Evolutionary conservation across 1,140 invertebrate species (phyloP).

Genomic region (Drosophila sturtevanti): DNA sequence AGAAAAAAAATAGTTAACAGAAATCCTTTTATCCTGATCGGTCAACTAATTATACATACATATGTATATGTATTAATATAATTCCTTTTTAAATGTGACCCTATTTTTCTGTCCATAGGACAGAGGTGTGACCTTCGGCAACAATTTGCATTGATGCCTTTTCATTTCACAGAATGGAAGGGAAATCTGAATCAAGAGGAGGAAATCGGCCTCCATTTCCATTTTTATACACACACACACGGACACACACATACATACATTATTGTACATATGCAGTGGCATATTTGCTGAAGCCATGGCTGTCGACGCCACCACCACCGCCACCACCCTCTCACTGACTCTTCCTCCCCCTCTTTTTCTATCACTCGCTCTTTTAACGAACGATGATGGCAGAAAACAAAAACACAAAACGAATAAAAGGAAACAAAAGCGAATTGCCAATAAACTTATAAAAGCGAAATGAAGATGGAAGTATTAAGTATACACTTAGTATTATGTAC

Average conservation of each 20-base stretch:
- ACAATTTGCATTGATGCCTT: conserved; percentile 39
- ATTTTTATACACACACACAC: conserved; percentile 14
- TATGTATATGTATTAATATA: background rate
- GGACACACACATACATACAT: conserved; percentile 13
- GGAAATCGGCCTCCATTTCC: conserved; percentile 47
- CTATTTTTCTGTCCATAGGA: conserved; percentile 16
- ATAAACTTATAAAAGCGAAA: conserved; percentile 62
- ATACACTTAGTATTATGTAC: conserved; percentile 38
- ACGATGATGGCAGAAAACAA: conserved; percentile 27
- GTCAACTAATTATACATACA: too few relatives aligned
- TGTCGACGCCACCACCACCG: conserved; percentile 51
- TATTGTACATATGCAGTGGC: conserved; percentile 21
- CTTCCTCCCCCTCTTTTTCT: background rate
- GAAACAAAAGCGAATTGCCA: conserved; percentile 74
- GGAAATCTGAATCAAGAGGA: conserved; percentile 41
- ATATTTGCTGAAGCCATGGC: conserved; percentile 23
- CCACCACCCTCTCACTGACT: conserved; percentile 3
- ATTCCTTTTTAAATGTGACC: background rate
- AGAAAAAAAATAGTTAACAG: background rate
- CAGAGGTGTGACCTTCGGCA: conserved; percentile 37
- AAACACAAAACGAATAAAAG: conserved; percentile 67
- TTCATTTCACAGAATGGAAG: conserved; percentile 17
- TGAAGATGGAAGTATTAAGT: conserved; percentile 51
- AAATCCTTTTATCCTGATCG: background rate
- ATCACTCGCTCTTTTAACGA: background rate